Evolutionary conservation across 1,140 invertebrate genomes (phyloP), one percentile per base, ranked within the genome.

Genomic region (Leptonema lineaticorne): DNA sequence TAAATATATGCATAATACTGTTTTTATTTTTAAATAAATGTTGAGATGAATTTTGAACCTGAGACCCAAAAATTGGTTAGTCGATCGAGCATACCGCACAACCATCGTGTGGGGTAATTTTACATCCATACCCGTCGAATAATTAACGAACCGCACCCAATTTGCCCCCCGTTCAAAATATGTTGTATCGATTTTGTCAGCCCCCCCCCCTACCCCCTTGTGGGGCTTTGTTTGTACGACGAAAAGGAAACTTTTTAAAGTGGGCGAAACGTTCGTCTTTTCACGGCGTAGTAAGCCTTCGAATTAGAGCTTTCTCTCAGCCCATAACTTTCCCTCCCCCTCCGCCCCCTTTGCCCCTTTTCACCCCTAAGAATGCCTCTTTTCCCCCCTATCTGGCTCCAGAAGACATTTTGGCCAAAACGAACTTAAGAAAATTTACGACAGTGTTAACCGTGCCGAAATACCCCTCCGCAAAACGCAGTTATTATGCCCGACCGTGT

Each of bases 341-440:
- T n/a, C n/a, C n/a, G n/a, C n/a, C n/a, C n/a, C n/a, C n/a, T n/a
- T n/a, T n/a, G n/a, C n/a, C n/a, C n/a, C 22, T n/a, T n/a, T n/a
- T n/a, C n/a, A n/a, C n/a, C n/a, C n/a, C n/a, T n/a, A n/a, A n/a
- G n/a, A n/a, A n/a, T n/a, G 22, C 41, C 62, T 46, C 45, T 14
- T n/a, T n/a, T n/a, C n/a, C n/a, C n/a, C n/a, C n/a, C n/a, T n/a
- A n/a, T n/a, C n/a, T n/a, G n/a, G n/a, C n/a, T n/a, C 22, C n/a
- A 20, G 50, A 53, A 69, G 29, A 69, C 45, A 69, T 69, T 69
- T 69, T 33, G 62, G 27, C 59, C 67, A 56, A 45, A 63, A 63
- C 67, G 67, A 69, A 69, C 67, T 69, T 69, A 69, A 69, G 67
- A 30, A 69, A 69, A 69, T 69, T 69, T 69, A 69, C 64, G 67